These are phyloP conservation scores for Bilobella aurantiaca DNA, from an alignment of 1,140 invertebrate genomes.

Conservation along the genomic window DNA sequence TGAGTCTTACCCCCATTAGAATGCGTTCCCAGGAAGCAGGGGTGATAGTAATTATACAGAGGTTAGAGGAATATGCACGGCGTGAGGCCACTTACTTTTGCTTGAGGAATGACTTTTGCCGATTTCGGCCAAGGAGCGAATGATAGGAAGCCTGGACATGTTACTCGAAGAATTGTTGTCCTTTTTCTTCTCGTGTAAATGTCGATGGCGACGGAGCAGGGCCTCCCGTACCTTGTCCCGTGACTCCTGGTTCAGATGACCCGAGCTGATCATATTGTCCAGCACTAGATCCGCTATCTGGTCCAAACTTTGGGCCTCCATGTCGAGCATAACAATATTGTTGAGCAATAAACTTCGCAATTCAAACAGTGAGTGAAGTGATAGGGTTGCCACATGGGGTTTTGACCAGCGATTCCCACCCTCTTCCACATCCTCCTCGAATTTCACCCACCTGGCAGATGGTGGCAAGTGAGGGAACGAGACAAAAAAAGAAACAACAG, in stretches of 20 bases:
- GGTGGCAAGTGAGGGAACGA: too few species aligned
- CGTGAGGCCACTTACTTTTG: constrained; percentile 92
- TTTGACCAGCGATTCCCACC: constrained; percentile 90
- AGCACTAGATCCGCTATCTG: constrained; percentile 81
- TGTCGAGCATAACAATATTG: constrained; percentile 80
- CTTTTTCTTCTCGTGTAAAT: constrained; percentile 71
- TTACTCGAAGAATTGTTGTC: constrained; percentile 50
- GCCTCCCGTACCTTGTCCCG: constrained; percentile 76
- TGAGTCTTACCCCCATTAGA: too few species aligned
- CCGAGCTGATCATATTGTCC: constrained; percentile 79
- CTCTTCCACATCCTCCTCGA: constrained; percentile 90
- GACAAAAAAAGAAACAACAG: too few species aligned
- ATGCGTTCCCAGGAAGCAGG: too few species aligned
- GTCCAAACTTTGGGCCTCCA: constrained; percentile 72
- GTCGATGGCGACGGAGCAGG: constrained; percentile 78
- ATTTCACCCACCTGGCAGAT: constrained; percentile 91
- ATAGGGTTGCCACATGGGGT: constrained; percentile 83
- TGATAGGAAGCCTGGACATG: constrained; percentile 80
- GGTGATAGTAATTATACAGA: too few species aligned
- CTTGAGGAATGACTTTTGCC: constrained; percentile 89
- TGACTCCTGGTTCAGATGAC: constrained; percentile 58
- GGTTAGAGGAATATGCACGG: too few species aligned
- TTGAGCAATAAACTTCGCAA: constrained; percentile 74
- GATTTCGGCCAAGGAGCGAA: constrained; percentile 91
- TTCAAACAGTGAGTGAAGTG: constrained; percentile 81